Evolutionary conservation across 2,888 invertebrate species (phyloP).

Genomic region (Torymus aiolomorphi): DNA sequence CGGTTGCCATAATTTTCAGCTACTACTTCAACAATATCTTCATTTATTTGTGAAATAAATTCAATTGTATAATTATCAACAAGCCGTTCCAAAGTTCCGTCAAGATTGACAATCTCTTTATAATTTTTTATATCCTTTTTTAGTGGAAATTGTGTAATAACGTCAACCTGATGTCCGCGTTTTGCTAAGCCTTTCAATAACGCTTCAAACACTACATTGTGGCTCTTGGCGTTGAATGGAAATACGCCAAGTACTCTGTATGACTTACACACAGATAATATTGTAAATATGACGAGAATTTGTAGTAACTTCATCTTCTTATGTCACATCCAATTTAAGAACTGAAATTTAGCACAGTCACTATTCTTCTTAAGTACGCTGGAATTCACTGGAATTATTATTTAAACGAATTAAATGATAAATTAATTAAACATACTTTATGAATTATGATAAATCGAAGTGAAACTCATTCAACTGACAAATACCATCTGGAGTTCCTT

Average conservation of each 20-base stretch:
- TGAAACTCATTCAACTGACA: too few relatives aligned
- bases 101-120: constrained; percentile 53
- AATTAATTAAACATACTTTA: too few relatives aligned
- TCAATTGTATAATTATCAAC: constrained; percentile 61
- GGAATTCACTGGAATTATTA: too few relatives aligned
- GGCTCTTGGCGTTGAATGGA: constrained; percentile 52
- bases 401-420: too few relatives aligned
- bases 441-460: too few relatives aligned
- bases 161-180: constrained; percentile 51
- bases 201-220: constrained; percentile 48
- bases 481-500: too few relatives aligned
- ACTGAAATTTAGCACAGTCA: too few relatives aligned
- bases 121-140: constrained; percentile 45
- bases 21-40: constrained; percentile 9
- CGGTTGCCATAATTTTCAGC: constrained; percentile 57
- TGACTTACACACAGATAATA: not conserved
- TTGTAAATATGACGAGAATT: not conserved
- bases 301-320: not conserved
- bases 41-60: not conserved
- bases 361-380: too few relatives aligned
- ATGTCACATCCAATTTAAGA: too few relatives aligned
- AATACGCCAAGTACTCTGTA: constrained; percentile 56
- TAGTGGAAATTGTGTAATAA: constrained; percentile 48
- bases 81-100: constrained; percentile 51
- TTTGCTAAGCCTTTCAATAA: constrained; percentile 50